Evolutionary conservation across 2,797 vertebrate genomes (phyloP), one percentile per base, ranked within the genome.

Genomic region (Picus viridis): DNA sequence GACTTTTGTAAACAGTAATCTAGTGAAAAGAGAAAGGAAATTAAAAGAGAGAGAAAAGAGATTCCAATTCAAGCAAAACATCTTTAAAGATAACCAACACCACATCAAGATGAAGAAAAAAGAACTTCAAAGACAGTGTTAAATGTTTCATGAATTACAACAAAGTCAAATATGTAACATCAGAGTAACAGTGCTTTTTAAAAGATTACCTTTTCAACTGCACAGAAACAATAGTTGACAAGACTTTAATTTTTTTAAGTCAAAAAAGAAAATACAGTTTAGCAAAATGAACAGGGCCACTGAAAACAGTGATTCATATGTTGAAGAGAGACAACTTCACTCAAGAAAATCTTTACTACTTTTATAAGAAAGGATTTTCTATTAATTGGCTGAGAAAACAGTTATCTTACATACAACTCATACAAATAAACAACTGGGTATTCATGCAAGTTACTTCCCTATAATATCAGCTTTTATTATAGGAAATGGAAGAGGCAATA

Each of bases 1-100:
- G 83, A 99, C 99, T 97, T 99, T 99, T 76, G 99, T 99, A 85
- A 99, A 99, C 77, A 99, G 96, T 57, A 99, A 97, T 97, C 98
- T 99, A 84, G 9, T 7, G 45, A 78, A 80, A 83, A 92, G 18
- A 30, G 39, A 91, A 57, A 73, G 20, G 17, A 68, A 88, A 80
- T 80, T 27, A 30, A 62, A 75, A 78, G 6, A 51, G 41, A 82
- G 77, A 78, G 13, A 59, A 63, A 67, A 85, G 56, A 63, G 1
- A 91, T 77, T 82, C 9, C 7, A 61, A 87, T 49, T 96, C 41
- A 92, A 69, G 51, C 34, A 89, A 73, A 85, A 72, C 7, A 53
- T 27, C 71, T 79, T 87, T 61, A 22, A 59, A 64, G 17, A 78
- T 8, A 88, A 16, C 19, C 18, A 77, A 51, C 23, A 30, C 29